phyloP scores from a whole-genome alignment of 2,113 vertebrate genomes.

The Dolichotis patagonum region DNA sequence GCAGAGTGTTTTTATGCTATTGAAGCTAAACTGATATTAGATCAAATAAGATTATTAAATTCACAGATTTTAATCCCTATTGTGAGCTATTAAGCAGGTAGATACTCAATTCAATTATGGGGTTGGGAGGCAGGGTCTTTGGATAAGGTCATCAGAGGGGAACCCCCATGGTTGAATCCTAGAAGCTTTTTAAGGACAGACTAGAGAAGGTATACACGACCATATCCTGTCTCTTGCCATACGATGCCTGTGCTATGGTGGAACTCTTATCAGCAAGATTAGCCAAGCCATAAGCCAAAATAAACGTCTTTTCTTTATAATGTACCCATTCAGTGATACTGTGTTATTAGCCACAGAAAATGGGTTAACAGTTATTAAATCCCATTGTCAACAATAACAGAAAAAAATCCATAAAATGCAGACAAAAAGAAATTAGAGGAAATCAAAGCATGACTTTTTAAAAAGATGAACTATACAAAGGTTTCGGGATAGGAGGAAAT shows the following conservation, averaged over 20 bases:
- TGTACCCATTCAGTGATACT: not conserved
- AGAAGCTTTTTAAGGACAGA: not conserved
- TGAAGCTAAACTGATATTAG: constrained; percentile 40
- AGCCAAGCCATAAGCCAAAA: not conserved
- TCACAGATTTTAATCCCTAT: not conserved
- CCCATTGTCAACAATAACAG: not conserved
- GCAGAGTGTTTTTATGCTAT: not conserved
- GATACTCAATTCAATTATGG: not conserved
- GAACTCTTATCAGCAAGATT: not conserved
- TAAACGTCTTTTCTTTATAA: not conserved
- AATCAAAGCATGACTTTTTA: not conserved
- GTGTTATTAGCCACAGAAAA: not conserved
- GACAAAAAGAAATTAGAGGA: not conserved
- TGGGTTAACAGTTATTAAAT: not conserved
- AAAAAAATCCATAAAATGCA: constrained; percentile 5
- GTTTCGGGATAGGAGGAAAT: constrained; percentile 1
- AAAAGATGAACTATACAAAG: constrained; percentile 14
- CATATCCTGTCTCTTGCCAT: not conserved
- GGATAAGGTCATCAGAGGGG: not conserved
- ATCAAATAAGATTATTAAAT: constrained; percentile 6
- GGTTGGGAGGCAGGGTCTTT: not conserved
- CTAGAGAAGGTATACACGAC: not conserved
- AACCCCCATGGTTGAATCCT: not conserved
- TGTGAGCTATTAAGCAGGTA: not conserved
- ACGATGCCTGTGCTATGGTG: not conserved